A percentile compares a stretch with the other conserved stretches of the same genome.
phyloP scores from a whole-genome alignment of 2,797 vertebrate genomes.

The Gastrophryne carolinensis region DNA sequence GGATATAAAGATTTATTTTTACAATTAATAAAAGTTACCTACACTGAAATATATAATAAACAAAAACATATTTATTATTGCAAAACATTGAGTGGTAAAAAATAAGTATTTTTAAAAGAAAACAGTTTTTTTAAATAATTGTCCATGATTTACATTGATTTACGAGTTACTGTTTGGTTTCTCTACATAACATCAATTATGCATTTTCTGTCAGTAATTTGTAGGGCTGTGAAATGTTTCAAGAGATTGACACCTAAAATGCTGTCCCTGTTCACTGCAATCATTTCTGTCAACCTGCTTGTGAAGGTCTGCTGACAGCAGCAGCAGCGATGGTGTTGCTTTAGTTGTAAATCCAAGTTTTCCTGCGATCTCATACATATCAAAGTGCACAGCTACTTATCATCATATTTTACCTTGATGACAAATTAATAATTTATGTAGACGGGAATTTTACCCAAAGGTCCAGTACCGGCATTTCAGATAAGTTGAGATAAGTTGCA shows the following conservation, averaged over 20 bases:
- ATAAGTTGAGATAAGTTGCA: too few relatives aligned
- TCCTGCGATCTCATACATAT: background rate
- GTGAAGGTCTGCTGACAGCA: background rate
- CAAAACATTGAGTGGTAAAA: background rate
- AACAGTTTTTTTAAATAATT: background rate
- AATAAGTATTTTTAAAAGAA: background rate
- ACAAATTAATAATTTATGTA: too few relatives aligned
- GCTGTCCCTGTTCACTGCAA: background rate
- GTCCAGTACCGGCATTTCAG: too few relatives aligned
- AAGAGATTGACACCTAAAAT: background rate
- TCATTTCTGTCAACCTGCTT: background rate
- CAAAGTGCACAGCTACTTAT: background rate
- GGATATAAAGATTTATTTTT: too few relatives aligned
- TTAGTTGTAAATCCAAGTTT: background rate
- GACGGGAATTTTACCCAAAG: too few relatives aligned
- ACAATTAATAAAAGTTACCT: too few relatives aligned
- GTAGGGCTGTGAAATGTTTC: background rate
- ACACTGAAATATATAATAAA: too few relatives aligned
- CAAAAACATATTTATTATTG: too few relatives aligned
- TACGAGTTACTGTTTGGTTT: background rate
- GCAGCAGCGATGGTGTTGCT: background rate
- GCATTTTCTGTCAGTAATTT: background rate
- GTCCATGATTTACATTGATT: background rate
- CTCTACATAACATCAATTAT: background rate
- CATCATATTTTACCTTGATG: too few relatives aligned